Evolutionary conservation across 2,888 invertebrate genomes (phyloP).

Genomic region (Agrotis ipsilon): DNA sequence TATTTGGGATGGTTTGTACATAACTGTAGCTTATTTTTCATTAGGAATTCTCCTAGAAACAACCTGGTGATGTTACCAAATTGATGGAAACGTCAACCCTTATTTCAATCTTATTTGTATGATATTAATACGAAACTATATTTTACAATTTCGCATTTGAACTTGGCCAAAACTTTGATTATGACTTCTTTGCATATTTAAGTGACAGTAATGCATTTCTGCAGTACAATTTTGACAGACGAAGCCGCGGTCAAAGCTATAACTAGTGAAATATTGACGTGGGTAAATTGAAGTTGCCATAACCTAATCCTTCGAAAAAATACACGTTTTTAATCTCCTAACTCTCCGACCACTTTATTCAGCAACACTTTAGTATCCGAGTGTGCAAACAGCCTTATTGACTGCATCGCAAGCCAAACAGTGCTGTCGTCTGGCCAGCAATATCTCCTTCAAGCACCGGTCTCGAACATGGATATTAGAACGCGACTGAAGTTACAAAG

Average conservation of each 20-base stretch:
- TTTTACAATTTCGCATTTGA: no score
- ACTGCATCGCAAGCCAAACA: slow-evolving; percentile 56
- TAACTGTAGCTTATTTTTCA: neutral
- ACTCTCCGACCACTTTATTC: neutral
- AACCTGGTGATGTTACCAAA: neutral
- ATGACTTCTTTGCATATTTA: no score
- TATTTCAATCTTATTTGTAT: no score
- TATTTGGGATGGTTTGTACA: neutral
- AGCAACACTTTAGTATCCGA: slow-evolving; percentile 6
- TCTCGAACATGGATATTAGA: slow-evolving; percentile 69
- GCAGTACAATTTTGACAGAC: no score
- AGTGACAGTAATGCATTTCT: no score
- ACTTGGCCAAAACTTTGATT: no score
- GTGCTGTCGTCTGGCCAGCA: slow-evolving; percentile 61
- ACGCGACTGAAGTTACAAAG: slow-evolving; percentile 64
- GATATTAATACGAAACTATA: no score
- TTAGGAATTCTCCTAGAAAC: neutral
- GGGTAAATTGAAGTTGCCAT: no score
- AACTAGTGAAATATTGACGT: neutral
- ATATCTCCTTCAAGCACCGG: slow-evolving; percentile 61
- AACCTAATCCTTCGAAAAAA: neutral
- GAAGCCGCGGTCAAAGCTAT: no score
- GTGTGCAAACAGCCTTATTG: slow-evolving; percentile 40
- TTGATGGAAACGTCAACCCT: no score
- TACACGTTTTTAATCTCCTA: neutral